Evolutionary conservation across 2,113 vertebrate species (phyloP), one percentile per base, ranked within the genome.

Genomic region (Peromyscus leucopus): DNA sequence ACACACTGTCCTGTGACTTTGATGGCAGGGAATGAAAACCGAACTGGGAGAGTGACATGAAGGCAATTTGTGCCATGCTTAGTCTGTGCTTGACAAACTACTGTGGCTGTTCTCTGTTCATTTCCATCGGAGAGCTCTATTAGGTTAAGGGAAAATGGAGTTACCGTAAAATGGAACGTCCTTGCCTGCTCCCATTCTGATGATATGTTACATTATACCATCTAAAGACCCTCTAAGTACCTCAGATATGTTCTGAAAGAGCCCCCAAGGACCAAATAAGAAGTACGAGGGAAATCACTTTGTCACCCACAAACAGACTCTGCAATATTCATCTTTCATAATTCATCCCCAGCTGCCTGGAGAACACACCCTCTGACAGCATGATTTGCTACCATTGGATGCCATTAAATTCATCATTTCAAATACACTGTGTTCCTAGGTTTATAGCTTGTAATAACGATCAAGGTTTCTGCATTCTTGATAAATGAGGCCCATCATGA

Each of bases 391-490:
- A 11, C 71, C 91, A 36, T 31, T 75, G 61, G 33, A 69, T 83
- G 4, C 94, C 75, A 61, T 92, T 90, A 51, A 80, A 31, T 95
- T 24, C 19, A 51, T 89, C 24, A 46, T 13, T 57, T 74, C 59
- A 1, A 92, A 93, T 39, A 76, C 39, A 94, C 94, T 72, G 28
- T 76, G 39, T 96, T 48, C 78, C 93, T 69, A 84, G n/a, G 46
- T 7, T 94, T 97, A 93, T 85, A 57, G 69, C 92, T 95, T 97
- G 57, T 51, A 78, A 93, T 91, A 95, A 96, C 9, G 39, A 82
- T 31, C 6, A 0, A 75, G 59, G 7, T 91, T 26, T 91, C 82
- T 39, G 63, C 86, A 88, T 55, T 97, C 86, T 33, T 74, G 86
- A 93, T 75, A 93, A 94, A 76, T 86, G 24, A 84, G 59, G 36